A percentile compares a stretch with the other conserved stretches of the same genome.
Conservation (phyloP, 2,797 vertebrate species). For the Psittacula derbiana region DNA sequence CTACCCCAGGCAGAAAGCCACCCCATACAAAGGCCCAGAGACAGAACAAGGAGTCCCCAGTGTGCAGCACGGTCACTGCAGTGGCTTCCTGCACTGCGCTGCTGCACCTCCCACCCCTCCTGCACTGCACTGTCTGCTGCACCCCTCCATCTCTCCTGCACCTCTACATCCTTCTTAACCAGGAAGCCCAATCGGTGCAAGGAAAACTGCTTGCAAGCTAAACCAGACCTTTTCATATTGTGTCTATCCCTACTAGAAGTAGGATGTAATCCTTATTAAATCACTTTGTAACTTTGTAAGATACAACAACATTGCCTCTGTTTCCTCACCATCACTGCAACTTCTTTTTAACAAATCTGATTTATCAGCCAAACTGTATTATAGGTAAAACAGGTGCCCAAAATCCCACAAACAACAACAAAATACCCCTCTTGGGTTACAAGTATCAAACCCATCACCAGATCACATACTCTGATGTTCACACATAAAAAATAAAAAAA, state of each 20-base stretch:
- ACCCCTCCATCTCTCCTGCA: neutral
- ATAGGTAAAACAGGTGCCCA: neutral
- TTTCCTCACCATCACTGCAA: neutral
- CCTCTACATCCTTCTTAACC: neutral
- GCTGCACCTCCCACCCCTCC: neutral
- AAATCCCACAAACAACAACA: neutral
- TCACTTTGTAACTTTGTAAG: neutral
- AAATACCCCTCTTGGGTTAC: neutral
- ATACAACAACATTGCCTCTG: neutral
- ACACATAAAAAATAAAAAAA: neutral
- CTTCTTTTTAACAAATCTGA: neutral
- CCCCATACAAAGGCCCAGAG: accelerated
- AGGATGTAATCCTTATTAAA: neutral
- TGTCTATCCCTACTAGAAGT: neutral
- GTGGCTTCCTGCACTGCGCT: neutral
- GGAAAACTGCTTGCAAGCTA: neutral
- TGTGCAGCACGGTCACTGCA: accelerated
- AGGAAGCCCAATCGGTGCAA: accelerated
- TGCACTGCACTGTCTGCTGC: neutral
- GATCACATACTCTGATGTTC: neutral
- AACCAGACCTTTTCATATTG: neutral
- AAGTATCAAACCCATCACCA: neutral
- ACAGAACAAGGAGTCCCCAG: too few species aligned
- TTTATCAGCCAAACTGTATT: neutral
- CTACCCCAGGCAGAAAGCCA: neutral